Evolutionary conservation across 1,140 invertebrate species (phyloP).

Genomic region (Nephila pilipes): DNA sequence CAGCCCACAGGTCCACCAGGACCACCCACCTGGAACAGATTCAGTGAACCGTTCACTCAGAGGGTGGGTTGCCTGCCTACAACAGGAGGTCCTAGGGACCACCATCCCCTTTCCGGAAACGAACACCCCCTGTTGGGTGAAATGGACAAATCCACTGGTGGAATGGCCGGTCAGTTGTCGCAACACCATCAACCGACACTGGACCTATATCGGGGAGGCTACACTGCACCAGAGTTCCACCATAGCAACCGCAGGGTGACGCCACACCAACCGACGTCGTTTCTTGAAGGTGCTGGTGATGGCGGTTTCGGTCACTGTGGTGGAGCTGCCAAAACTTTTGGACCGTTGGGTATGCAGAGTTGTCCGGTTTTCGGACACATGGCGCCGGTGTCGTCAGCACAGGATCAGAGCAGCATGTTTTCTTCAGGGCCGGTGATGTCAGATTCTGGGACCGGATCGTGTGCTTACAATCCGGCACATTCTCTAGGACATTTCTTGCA

Average conservation of each 20-base stretch:
- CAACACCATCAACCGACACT: constrained; percentile 35
- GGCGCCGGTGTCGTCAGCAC: constrained; percentile 55
- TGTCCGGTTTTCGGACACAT: constrained; percentile 74
- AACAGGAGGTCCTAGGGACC: constrained; percentile 48
- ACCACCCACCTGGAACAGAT: constrained; percentile 65
- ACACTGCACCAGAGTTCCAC: constrained; percentile 50
- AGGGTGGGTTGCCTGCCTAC: constrained; percentile 45
- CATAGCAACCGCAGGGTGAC: constrained; percentile 41
- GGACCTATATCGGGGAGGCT: constrained; percentile 62
- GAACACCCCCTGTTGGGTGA: constrained; percentile 63
- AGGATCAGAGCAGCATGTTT: constrained; percentile 66
- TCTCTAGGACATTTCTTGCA: constrained; percentile 72
- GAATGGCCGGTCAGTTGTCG: background rate
- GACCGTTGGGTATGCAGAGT: constrained; percentile 66
- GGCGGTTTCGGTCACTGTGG: constrained; percentile 62
- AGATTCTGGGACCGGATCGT: constrained; percentile 53
- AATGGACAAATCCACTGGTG: constrained; percentile 51
- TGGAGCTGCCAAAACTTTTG: constrained; percentile 61
- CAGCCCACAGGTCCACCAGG: background rate
- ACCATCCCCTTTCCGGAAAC: constrained; percentile 50
- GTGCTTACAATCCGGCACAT: constrained; percentile 74
- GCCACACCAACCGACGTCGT: constrained; percentile 26
- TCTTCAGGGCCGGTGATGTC: constrained; percentile 15
- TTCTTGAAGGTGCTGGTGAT: constrained; percentile 21
- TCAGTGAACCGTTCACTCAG: constrained; percentile 45